Conservation (phyloP, 2,113 vertebrate species). For the Semnopithecus entellus region DNA sequence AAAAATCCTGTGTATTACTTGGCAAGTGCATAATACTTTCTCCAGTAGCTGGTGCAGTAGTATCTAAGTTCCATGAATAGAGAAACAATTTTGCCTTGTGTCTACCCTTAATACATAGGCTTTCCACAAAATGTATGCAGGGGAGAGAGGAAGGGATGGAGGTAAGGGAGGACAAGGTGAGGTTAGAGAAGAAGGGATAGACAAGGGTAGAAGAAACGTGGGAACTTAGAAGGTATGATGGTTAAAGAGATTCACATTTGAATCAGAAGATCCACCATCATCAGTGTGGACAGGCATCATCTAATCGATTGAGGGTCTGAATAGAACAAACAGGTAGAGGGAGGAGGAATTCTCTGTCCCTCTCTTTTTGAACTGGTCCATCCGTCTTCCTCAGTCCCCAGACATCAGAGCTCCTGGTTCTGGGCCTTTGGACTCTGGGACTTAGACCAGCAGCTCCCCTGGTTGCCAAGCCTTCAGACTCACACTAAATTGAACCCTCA, state of each 20-base stretch:
- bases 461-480: neutral
- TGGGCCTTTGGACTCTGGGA: neutral
- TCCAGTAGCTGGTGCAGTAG: neutral
- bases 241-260: neutral
- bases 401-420: neutral
- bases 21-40: neutral
- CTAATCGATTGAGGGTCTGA: neutral
- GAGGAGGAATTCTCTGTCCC: neutral
- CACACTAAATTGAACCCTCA: neutral
- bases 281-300: no score
- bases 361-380: neutral
- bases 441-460: neutral
- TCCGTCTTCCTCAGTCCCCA: neutral
- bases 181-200: neutral
- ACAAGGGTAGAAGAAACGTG: neutral
- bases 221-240: neutral
- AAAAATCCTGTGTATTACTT: neutral
- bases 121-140: neutral
- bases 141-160: neutral
- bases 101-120: no score
- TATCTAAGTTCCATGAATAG: neutral
- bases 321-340: neutral
- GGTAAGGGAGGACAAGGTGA: neutral
- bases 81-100: neutral
- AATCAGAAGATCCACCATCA: neutral